Evolutionary conservation across 30 jellyfish, hydroid and myxozoan genomes (phyloP).

Genomic region (Turritopsis dohrnii): DNA sequence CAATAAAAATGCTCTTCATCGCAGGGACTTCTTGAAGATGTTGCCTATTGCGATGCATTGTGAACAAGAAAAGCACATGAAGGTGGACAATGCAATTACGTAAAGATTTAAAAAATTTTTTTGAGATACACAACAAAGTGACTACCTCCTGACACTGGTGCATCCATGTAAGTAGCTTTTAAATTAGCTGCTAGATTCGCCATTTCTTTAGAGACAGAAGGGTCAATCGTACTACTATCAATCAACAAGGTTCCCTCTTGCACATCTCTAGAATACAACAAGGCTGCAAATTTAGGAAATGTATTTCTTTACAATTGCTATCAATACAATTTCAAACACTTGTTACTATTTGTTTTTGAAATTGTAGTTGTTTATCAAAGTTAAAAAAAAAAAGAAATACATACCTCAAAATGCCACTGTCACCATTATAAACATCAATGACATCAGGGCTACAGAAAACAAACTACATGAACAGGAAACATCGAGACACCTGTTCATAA

Average conservation of each 20-base stretch:
- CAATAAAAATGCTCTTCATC: too few relatives aligned
- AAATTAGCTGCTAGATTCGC: constrained; percentile 46
- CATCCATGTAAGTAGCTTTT: constrained; percentile 81
- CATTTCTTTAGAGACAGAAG: constrained; percentile 88
- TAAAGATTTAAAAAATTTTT: too few relatives aligned
- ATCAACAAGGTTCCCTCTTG: constrained; percentile 65
- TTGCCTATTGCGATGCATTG: too few relatives aligned
- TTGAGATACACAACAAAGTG: too few relatives aligned
- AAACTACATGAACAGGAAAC: not conserved
- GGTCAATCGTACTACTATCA: constrained; percentile 99
- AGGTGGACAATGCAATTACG: too few relatives aligned
- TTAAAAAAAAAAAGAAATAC: not conserved
- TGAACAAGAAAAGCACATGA: too few relatives aligned
- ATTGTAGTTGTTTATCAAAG: not conserved
- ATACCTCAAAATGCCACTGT: constrained; percentile 91
- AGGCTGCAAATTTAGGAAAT: not conserved
- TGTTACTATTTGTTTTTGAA: not conserved
- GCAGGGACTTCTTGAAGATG: too few relatives aligned
- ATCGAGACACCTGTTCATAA: too few relatives aligned
- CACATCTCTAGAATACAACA: constrained; percentile 46
- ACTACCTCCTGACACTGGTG: constrained; percentile 99
- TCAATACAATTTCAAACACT: not conserved
- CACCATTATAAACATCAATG: constrained; percentile 79
- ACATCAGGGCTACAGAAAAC: constrained; percentile 85
- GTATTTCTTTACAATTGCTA: not conserved